Evolutionary conservation across 2,113 vertebrate species (phyloP).

Genomic region (Psephotus haematonotus): DNA sequence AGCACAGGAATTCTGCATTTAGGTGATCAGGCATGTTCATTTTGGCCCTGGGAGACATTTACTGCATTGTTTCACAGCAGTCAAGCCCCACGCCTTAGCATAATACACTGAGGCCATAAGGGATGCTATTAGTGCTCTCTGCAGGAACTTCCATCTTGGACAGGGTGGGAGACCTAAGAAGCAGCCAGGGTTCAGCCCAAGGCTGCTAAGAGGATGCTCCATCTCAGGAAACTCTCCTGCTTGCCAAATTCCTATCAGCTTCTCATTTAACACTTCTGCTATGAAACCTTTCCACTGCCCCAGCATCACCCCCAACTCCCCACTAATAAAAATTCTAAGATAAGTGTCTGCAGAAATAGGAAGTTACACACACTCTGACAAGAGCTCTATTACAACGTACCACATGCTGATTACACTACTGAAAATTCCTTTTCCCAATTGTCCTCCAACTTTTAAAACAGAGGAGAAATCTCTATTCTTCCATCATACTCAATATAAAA

Average conservation of each 20-base stretch:
- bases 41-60: not conserved
- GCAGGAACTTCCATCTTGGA: slow-evolving; percentile 8
- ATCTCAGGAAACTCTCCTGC: not conserved
- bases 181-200: not conserved
- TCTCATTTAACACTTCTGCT: not conserved
- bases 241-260: slow-evolving; percentile 39
- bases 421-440: not conserved
- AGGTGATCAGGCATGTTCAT: not conserved
- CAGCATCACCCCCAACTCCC: not conserved
- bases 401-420: not conserved
- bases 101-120: not conserved
- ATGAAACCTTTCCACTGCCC: not conserved
- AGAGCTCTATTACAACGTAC: not conserved
- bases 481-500: accelerated
- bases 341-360: not conserved
- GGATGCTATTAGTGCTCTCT: not conserved
- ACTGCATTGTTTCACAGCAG: not conserved
- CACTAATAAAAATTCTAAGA: not conserved
- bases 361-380: not conserved
- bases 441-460: not conserved
- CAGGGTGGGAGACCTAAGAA: not conserved
- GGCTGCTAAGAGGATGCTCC: not conserved
- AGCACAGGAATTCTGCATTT: not conserved
- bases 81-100: not conserved
- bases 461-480: not conserved